Percentiles rank a stretch among this genome's conserved stretches.
These are phyloP conservation scores for Nylanderia fulva DNA, from an alignment of 1,140 invertebrate species.

Conservation along the genomic window DNA sequence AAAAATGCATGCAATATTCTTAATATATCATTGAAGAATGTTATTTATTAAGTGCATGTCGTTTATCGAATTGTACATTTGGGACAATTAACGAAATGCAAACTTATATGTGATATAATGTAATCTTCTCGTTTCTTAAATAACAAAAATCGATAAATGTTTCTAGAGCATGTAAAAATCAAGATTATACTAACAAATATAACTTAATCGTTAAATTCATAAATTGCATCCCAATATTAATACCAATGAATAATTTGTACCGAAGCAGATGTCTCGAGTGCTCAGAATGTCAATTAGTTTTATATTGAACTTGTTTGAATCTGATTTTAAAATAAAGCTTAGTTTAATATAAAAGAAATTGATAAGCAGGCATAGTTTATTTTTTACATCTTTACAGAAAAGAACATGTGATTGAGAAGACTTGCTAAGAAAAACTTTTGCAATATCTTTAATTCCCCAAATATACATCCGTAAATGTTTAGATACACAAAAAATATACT, in stretches of 20 bases:
- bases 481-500: not conserved
- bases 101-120: too few species aligned
- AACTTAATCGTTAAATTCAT: constrained; percentile 36
- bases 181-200: not conserved
- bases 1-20: too few species aligned
- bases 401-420: too few species aligned
- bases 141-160: constrained; percentile 13
- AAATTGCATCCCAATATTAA: constrained; percentile 35
- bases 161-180: constrained; percentile 6
- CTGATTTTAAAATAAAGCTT: constrained; percentile 24
- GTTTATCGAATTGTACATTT: constrained; percentile 53
- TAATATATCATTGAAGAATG: too few species aligned
- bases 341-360: not conserved
- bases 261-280: constrained; percentile 56
- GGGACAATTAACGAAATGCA: not conserved
- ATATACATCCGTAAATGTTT: not conserved
- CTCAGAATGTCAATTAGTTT: constrained; percentile 41
- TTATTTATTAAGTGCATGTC: too few species aligned
- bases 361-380: constrained; percentile 4
- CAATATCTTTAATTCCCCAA: not conserved
- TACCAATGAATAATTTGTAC: constrained; percentile 44
- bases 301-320: not conserved
- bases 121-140: not conserved
- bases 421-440: not conserved
- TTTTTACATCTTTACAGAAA: not conserved